Conservation (phyloP, 1,140 invertebrate species). For the Drosophila pseudoobscura region DNA sequence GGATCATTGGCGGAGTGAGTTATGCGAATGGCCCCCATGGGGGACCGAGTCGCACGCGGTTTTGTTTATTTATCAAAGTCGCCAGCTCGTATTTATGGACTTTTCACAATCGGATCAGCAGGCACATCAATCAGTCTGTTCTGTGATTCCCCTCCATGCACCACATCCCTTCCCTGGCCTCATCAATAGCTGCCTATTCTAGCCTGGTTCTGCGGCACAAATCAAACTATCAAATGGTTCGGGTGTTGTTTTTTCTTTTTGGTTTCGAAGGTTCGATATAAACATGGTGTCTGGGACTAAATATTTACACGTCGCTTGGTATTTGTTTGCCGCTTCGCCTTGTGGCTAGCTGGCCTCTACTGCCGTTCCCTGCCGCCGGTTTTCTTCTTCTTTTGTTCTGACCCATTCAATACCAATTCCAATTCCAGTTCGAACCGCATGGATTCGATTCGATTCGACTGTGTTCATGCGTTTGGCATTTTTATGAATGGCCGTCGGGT, state of each 20-base stretch:
- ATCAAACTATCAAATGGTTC: constrained; percentile 50
- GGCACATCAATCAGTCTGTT: constrained; percentile 33
- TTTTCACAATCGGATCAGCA: constrained; percentile 60
- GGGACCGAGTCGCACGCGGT: constrained; percentile 23
- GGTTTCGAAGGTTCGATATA: constrained; percentile 51
- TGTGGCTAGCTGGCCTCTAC: not conserved
- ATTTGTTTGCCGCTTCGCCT: constrained; percentile 32
- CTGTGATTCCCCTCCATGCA: constrained; percentile 8
- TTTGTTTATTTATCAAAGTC: constrained; percentile 55
- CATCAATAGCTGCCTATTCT: not conserved
- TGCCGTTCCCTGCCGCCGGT: not conserved
- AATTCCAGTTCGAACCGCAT: not conserved
- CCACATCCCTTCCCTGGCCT: not conserved
- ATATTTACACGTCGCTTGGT: constrained; percentile 67
- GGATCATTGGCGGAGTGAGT: constrained; percentile 36
- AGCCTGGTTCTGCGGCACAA: constrained; percentile 5
- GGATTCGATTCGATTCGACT: constrained; percentile 21
- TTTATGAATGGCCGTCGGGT: constrained; percentile 64
- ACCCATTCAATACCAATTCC: not conserved
- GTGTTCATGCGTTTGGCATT: constrained; percentile 57
- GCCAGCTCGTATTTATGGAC: constrained; percentile 60
- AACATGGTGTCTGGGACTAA: constrained; percentile 52
- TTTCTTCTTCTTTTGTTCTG: constrained; percentile 9
- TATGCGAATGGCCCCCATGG: constrained; percentile 7
- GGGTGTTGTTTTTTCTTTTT: constrained; percentile 35